Evolutionary conservation across 2,888 invertebrate genomes (phyloP).

Genomic region (Pycnomerus fuliginosus): DNA sequence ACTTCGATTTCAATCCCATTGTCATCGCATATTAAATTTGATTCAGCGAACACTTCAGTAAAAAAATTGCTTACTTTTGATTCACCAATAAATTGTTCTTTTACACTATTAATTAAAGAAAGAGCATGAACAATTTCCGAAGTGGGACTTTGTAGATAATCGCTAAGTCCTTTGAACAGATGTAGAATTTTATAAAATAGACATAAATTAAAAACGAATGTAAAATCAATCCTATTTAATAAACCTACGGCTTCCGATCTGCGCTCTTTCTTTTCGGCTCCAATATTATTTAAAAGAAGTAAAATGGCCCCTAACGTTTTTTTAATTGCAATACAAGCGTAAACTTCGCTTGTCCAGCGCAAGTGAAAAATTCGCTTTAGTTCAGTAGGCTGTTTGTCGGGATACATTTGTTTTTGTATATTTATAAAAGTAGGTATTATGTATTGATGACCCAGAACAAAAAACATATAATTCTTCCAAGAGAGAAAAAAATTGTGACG

Average conservation of each 20-base stretch:
- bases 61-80: too few species aligned
- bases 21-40: too few species aligned
- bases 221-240: constrained; percentile 8
- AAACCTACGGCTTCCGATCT: constrained; percentile 4
- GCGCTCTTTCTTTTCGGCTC: constrained; percentile 3
- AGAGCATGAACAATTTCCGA: too few species aligned
- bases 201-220: constrained; percentile 6
- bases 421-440: constrained; percentile 8
- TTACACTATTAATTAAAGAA: too few species aligned
- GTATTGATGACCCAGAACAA: too few species aligned
- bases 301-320: constrained; percentile 7
- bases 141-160: constrained; percentile 10
- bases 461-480: too few species aligned
- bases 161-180: constrained; percentile 2
- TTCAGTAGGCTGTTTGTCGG: constrained; percentile 2
- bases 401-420: constrained; percentile 4
- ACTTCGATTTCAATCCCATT: too few species aligned
- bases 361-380: constrained; percentile 6
- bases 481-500: too few species aligned
- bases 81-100: too few species aligned
- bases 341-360: constrained; percentile 5
- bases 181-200: constrained; percentile 4
- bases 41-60: too few species aligned
- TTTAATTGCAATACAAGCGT: constrained; percentile 6
- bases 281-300: constrained; percentile 4